phyloP scores from a whole-genome alignment of 1,140 invertebrate species.

The Meteorus sp. region DNA sequence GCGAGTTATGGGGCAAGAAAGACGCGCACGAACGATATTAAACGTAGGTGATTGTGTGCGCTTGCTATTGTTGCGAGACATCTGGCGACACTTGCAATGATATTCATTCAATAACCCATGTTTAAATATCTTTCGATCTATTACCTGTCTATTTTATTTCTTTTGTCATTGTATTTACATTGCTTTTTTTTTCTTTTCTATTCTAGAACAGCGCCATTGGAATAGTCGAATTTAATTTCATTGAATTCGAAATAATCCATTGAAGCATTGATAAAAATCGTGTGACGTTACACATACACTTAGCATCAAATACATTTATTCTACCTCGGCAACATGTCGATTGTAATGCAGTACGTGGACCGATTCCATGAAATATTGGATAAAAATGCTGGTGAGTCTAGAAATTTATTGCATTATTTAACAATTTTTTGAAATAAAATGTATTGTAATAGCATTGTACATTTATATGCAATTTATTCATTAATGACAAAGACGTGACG shows the following conservation, averaged over 20 bases:
- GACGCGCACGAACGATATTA: constrained; percentile 28
- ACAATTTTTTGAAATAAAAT: no score
- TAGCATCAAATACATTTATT: background rate
- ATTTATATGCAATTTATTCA: no score
- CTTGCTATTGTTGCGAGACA: constrained; percentile 11
- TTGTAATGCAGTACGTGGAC: constrained; percentile 67
- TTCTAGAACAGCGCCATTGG: no score
- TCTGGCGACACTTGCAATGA: background rate
- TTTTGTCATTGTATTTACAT: no score
- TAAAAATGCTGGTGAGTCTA: constrained; percentile 65
- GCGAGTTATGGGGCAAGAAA: constrained; percentile 35
- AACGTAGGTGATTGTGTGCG: no score
- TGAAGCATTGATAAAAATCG: background rate
- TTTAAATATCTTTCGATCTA: background rate
- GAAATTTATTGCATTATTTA: no score
- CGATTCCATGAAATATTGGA: constrained; percentile 66
- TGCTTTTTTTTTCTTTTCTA: background rate
- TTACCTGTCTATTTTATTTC: no score
- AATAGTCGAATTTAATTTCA: no score
- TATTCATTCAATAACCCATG: background rate
- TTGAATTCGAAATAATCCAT: no score
- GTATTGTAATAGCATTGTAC: no score
- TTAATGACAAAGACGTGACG: no score
- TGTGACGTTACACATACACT: background rate
- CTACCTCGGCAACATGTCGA: constrained; percentile 58